Evolutionary conservation across 2,888 invertebrate species (phyloP).

Genomic region (Tetragnatha montana): DNA sequence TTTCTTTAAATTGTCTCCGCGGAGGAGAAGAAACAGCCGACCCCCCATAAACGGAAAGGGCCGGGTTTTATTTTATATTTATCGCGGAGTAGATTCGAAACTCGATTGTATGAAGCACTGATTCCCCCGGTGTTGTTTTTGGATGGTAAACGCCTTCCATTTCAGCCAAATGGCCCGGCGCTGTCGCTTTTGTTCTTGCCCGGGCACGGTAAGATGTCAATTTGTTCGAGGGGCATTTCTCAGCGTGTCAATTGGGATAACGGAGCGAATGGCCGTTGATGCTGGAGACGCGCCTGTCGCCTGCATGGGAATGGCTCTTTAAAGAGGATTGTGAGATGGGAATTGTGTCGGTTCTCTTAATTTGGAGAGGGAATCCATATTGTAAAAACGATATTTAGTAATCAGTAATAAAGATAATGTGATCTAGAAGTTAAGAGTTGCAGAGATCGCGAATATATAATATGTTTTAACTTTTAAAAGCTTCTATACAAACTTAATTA

Average conservation of each 20-base stretch:
- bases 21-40: neutral
- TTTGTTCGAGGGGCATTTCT: constrained; percentile 31
- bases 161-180: constrained; percentile 22
- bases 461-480: no score
- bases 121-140: neutral
- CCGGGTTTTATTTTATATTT: constrained; percentile 13
- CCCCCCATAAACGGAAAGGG: neutral
- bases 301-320: no score
- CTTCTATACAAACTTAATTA: no score
- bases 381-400: no score
- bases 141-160: constrained; percentile 36
- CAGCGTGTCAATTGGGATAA: constrained; percentile 18
- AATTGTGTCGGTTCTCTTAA: no score
- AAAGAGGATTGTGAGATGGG: no score
- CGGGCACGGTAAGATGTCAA: constrained; percentile 25
- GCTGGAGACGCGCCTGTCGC: neutral
- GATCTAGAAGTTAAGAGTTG: no score
- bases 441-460: no score
- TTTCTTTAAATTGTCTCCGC: neutral
- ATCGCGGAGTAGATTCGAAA: constrained; percentile 25
- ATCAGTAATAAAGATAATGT: no score
- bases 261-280: neutral
- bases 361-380: no score
- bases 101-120: constrained; percentile 15
- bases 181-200: constrained; percentile 21